These are phyloP conservation scores for Drosophila lacertosa DNA, from an alignment of 1,140 invertebrate genomes.

Conservation along the genomic window DNA sequence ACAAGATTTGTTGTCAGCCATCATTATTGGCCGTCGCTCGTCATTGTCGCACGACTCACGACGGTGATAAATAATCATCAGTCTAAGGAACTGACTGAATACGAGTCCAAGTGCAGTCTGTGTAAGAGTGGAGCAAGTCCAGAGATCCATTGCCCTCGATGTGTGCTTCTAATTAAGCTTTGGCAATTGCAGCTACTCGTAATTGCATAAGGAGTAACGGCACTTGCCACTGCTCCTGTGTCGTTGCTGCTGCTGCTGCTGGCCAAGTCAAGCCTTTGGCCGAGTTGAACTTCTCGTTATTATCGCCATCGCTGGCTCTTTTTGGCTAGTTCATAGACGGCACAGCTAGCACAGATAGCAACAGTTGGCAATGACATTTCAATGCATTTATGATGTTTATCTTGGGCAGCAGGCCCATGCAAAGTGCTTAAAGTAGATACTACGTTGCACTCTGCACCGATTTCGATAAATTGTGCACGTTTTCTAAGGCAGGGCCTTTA, in stretches of 20 bases:
- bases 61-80: constrained; percentile 82
- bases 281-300: constrained; percentile 49
- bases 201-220: constrained; percentile 79
- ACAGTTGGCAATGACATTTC: constrained; percentile 81
- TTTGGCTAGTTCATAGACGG: constrained; percentile 49
- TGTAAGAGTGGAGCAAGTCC: constrained; percentile 26
- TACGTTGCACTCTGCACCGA: constrained; percentile 58
- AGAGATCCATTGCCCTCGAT: constrained; percentile 41
- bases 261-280: constrained; percentile 4
- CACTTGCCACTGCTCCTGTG: constrained; percentile 51
- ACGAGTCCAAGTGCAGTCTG: constrained; percentile 4
- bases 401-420: constrained; percentile 61
- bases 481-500: constrained; percentile 74
- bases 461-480: constrained; percentile 83
- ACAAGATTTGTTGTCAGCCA: constrained; percentile 16
- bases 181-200: constrained; percentile 72
- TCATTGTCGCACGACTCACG: constrained; percentile 82
- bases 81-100: constrained; percentile 37
- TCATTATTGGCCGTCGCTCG: constrained; percentile 53
- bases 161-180: constrained; percentile 71
- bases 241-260: too few species aligned
- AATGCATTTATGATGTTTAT: constrained; percentile 84
- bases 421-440: constrained; percentile 63
- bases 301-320: constrained; percentile 62
- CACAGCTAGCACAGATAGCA: constrained; percentile 60